phyloP scores from a whole-genome alignment of 2,113 vertebrate genomes.

The Calypte anna region DNA sequence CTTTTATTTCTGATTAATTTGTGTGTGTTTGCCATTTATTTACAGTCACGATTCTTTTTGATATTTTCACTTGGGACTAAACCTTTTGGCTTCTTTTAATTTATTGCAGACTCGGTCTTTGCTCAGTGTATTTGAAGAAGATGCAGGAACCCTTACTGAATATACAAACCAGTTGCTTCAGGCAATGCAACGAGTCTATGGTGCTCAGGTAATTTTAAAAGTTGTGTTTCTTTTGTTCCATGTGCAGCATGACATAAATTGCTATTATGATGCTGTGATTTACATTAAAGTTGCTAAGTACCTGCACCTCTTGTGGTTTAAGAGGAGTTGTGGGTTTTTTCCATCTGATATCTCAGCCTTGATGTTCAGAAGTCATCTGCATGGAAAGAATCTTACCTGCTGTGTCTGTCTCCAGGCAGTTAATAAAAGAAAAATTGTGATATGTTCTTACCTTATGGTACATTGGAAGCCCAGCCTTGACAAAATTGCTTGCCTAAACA shows the following conservation, averaged over 20 bases:
- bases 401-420: not conserved
- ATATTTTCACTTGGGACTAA: not conserved
- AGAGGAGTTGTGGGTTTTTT: not conserved
- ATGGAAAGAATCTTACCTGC: not conserved
- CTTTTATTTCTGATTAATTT: not conserved
- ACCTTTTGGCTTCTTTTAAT: not conserved
- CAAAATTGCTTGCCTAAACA: not conserved
- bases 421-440: not conserved
- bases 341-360: not conserved
- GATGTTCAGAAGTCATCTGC: not conserved
- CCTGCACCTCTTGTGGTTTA: not conserved
- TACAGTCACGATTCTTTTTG: not conserved
- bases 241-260: not conserved
- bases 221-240: not conserved
- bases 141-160: constrained; percentile 94
- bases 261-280: not conserved
- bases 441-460: not conserved
- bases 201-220: constrained; percentile 88
- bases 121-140: constrained; percentile 98
- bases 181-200: constrained; percentile 95
- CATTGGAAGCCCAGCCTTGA: not conserved
- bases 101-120: constrained; percentile 89
- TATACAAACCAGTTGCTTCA: constrained; percentile 97
- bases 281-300: not conserved
- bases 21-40: not conserved